A percentile compares a stretch with the other conserved stretches of the same genome.
Conservation (phyloP, 2,888 invertebrate genomes). For the Eupsilia transversa region DNA sequence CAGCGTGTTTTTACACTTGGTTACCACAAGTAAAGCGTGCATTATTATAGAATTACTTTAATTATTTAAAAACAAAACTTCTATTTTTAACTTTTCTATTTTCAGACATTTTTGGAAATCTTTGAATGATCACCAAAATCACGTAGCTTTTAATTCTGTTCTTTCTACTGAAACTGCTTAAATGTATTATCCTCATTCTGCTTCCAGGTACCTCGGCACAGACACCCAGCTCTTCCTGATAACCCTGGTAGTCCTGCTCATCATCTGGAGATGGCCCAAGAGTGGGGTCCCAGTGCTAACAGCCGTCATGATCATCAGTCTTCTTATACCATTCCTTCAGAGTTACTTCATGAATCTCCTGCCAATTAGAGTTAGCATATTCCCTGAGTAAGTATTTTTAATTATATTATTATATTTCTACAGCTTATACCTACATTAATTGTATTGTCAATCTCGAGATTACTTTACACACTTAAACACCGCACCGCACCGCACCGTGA, state of each 20-base stretch:
- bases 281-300: conserved; percentile 81
- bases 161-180: too few relatives aligned
- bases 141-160: background rate
- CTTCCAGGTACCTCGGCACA: conserved; percentile 85
- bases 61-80: background rate
- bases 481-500: too few relatives aligned
- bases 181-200: background rate
- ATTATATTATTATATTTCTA: background rate
- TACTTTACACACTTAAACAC: too few relatives aligned
- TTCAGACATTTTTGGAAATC: background rate
- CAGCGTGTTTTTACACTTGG: too few relatives aligned
- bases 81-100: background rate
- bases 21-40: too few relatives aligned
- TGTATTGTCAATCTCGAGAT: background rate
- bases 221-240: conserved; percentile 87
- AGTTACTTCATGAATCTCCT: conserved; percentile 87
- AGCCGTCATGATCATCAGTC: conserved; percentile 82
- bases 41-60: too few relatives aligned
- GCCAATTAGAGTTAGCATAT: conserved; percentile 86
- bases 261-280: conserved; percentile 87
- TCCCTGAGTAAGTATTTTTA: conserved; percentile 81
- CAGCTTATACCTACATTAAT: background rate
- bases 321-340: conserved; percentile 86
- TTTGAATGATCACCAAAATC: background rate
- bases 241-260: conserved; percentile 82